A percentile compares a stretch with the other conserved stretches of the same genome.
Evolutionary conservation across 2,888 invertebrate genomes (phyloP).

Genomic region (Ennomos fuscantarius): DNA sequence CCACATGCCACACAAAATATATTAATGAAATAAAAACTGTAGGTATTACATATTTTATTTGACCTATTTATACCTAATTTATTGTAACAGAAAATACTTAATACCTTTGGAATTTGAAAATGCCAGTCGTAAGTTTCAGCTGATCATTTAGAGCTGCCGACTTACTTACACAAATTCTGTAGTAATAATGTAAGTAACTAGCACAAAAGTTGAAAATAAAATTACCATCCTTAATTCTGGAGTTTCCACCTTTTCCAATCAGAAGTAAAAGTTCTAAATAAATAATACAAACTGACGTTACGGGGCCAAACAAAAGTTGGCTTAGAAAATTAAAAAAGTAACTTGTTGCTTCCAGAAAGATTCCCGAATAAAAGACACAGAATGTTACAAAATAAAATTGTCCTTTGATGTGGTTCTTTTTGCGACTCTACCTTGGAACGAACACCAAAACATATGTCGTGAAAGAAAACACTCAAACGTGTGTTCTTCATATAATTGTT

Average conservation of each 20-base stretch:
- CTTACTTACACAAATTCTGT: no score
- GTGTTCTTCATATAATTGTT: no score
- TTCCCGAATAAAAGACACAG: conserved; percentile 1
- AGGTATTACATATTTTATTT: no score
- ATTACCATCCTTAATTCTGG: neutral
- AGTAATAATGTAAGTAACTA: neutral
- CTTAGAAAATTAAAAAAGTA: conserved; percentile 33
- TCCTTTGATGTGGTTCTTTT: conserved; percentile 6
- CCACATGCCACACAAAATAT: no score
- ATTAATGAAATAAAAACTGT: no score
- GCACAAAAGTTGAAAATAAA: neutral
- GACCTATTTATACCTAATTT: no score
- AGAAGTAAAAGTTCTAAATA: conserved; percentile 9
- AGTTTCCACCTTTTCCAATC: conserved; percentile 4
- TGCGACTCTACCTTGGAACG: neutral
- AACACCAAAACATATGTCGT: no score
- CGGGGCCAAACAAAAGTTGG: conserved; percentile 27
- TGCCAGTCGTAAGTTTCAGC: no score
- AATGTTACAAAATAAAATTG: conserved; percentile 4
- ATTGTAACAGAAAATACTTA: no score
- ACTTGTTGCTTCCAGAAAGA: conserved; percentile 27
- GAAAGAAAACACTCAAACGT: no score
- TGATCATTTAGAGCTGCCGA: no score
- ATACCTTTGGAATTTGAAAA: no score
- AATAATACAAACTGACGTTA: conserved; percentile 18